Evolutionary conservation across 2,797 vertebrate genomes (phyloP), one percentile per base, ranked within the genome.

Genomic region (Characodon lateralis): DNA sequence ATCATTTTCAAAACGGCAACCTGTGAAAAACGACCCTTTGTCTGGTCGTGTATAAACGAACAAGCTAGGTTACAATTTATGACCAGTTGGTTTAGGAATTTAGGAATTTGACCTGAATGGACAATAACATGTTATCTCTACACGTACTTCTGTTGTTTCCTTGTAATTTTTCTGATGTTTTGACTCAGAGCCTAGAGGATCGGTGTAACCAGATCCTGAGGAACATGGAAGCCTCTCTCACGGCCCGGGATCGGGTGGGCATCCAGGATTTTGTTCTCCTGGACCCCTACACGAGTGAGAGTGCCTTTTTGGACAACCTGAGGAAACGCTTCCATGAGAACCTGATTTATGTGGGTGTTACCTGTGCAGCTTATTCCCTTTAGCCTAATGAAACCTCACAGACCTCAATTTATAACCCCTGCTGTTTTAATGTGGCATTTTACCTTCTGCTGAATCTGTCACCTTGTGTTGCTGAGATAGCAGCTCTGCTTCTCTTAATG

Each of bases 181-280:
- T 22, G 43, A 63, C 72, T 24, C 90, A 96, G 95, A 94, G 95
- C 76, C 95, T 97, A 86, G 97, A 97, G 1, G 93, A 93, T 72
- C 94, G 96, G 61, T 96, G 94, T 81, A 89, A 93, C 71, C 94
- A 93, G 5, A 96, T 95, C 87, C 89, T 94, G 46, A 92, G 93
- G 76, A 95, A 96, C 93, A 98, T 98, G 97, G 98, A 99, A 84
- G 95, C 97, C 20, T 94, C 97, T 0, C 95, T 99, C 88, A 97
- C 96, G 0, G 97, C 98, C 24, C 94, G 97, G 72, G 98, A 99
- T 89, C 96, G 96, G 9, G 98, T 99, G 0, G 98, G 98, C 26
- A 96, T 99, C 87, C 98, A 99, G 89, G 98, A 99, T 84, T 99
- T 99, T 76, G 97, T 99, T 87, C 95, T 99, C 0, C 83, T 99